phyloP scores from a whole-genome alignment of 2,797 vertebrate species.

The Myiothlypis coronata region DNA sequence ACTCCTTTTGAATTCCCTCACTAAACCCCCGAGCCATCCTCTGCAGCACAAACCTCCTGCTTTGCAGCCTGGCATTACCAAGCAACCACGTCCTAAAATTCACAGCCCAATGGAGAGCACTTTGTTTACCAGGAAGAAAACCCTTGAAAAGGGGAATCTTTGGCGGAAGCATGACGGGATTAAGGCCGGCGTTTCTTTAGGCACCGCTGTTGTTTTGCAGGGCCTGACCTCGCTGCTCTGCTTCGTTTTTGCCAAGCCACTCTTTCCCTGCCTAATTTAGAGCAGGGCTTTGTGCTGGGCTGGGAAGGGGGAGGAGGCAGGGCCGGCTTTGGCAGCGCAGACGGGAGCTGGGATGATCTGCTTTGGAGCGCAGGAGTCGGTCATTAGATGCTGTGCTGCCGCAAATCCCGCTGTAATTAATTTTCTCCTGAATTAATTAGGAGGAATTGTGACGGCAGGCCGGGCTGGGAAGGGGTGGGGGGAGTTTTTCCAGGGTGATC shows the following conservation, averaged over 20 bases:
- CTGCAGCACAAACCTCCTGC: neutral
- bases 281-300: constrained; percentile 62
- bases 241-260: constrained; percentile 67
- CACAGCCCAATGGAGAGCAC: constrained; percentile 57
- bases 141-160: constrained; percentile 76
- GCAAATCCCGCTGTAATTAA: constrained; percentile 79
- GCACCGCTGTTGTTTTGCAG: constrained; percentile 73
- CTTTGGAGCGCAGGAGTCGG: neutral
- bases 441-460: constrained; percentile 55
- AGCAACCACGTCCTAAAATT: constrained; percentile 74
- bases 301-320: constrained; percentile 16
- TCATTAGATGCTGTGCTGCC: constrained; percentile 69
- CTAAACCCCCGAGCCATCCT: neutral
- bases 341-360: constrained; percentile 35
- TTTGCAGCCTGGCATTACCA: constrained; percentile 56
- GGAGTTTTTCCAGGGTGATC: constrained; percentile 24
- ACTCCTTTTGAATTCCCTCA: neutral
- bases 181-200: constrained; percentile 68
- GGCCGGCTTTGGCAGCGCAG: constrained; percentile 11
- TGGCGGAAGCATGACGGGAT: constrained; percentile 73
- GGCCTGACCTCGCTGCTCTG: constrained; percentile 66
- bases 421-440: constrained; percentile 86
- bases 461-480: neutral
- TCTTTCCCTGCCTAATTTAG: constrained; percentile 70
- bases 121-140: constrained; percentile 79